Evolutionary conservation across 2,113 vertebrate species (phyloP), one percentile per base, ranked within the genome.

Genomic region (Danionella cerebrum): DNA sequence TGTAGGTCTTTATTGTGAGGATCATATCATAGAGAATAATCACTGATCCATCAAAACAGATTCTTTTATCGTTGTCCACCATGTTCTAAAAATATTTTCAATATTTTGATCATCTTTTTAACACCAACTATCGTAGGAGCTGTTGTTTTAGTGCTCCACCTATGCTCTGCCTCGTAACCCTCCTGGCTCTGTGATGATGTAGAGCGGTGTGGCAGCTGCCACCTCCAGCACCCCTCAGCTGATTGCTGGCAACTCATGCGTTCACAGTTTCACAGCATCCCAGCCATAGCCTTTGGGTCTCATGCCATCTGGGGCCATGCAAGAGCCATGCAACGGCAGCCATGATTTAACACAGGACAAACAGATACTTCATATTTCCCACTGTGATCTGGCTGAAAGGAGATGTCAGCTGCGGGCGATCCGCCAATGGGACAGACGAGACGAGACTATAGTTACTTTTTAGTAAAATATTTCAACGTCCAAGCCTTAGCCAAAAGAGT

Each of bases 141-240:
- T 63, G 33, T 63, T 48, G 57, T 45, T 19, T 60, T 6, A 48
- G 29, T 48, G 25, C 60, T n/a, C n/a, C n/a, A 33, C 60, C 18
- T 64, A 64, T 48, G 18, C 60, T 19, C 60, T 9, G 6, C 14
- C 47, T 59, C 39, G 47, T 35, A 33, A 6, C 42, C 16, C 51
- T 44, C 51, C 6, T 10, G 5, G 42, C 31, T n/a, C 13, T 36
- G 42, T 2, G 14, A n/a, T 69, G 66, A 62, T 65, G 60, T 64
- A 48, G 60, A 35, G 33, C 16, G 60, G 42, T 64, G 60, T 48
- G 60, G 71, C 77, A 81, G 75, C 72, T 79, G 72, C 55, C 50
- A 27, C 19, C 33, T 41, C 27, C 22, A 12, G 25, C 60, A 27
- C 27, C 58, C 52, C 41, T 51, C 10, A 54, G 59, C 72, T 66